Conservation (phyloP, 1,140 invertebrate species). For the Calycopis cecrops region DNA sequence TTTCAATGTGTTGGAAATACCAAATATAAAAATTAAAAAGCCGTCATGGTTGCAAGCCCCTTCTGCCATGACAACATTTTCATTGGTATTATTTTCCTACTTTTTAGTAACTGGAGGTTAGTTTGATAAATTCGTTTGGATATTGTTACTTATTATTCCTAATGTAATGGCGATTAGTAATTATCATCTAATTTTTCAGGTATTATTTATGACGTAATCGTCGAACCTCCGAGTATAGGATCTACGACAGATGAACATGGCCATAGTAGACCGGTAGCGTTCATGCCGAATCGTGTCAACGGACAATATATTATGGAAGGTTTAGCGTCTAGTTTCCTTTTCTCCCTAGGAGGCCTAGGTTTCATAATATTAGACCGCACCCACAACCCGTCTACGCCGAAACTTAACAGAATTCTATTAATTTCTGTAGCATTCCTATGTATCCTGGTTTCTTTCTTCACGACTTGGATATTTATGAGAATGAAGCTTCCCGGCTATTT, state of each 20-base stretch:
- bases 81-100: slow-evolving; percentile 93
- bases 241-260: slow-evolving; percentile 98
- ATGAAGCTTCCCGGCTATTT: slow-evolving; percentile 95
- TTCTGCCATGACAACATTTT: slow-evolving; percentile 95
- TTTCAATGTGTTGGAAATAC: slow-evolving; percentile 90
- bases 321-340: slow-evolving; percentile 96
- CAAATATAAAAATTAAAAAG: slow-evolving; percentile 93
- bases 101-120: slow-evolving; percentile 98
- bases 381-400: slow-evolving; percentile 92
- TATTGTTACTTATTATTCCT: slow-evolving; percentile 13
- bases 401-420: slow-evolving; percentile 93
- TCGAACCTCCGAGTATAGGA: slow-evolving; percentile 97
- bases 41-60: slow-evolving; percentile 95
- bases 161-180: neutral
- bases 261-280: slow-evolving; percentile 95
- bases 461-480: slow-evolving; percentile 98
- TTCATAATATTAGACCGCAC: slow-evolving; percentile 98
- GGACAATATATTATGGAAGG: slow-evolving; percentile 99
- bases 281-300: slow-evolving; percentile 98
- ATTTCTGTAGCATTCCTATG: slow-evolving; percentile 95
- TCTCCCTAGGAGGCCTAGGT: slow-evolving; percentile 95
- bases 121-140: slow-evolving; percentile 41
- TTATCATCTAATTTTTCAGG: slow-evolving; percentile 78
- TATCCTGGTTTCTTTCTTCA: slow-evolving; percentile 95
- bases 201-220: slow-evolving; percentile 98